phyloP scores from a whole-genome alignment of 2,797 vertebrate species.

The Schizopygopsis malacanthus region DNA sequence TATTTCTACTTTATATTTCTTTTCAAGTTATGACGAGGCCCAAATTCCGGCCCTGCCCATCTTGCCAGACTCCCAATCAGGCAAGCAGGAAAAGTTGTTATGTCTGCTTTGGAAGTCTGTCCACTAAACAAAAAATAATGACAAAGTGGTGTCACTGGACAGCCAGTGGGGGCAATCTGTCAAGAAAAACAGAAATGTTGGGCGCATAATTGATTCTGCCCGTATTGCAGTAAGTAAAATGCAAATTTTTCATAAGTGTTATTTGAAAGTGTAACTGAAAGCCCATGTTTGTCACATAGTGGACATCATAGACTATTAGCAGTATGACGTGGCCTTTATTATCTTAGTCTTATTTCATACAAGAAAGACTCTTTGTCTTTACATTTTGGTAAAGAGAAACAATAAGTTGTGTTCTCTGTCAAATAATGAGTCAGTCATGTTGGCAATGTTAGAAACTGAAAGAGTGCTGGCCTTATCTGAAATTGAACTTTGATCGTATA shows the following conservation, averaged over 20 bases:
- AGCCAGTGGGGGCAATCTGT: background rate
- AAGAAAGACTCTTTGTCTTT: background rate
- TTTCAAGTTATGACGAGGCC: background rate
- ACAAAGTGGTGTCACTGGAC: background rate
- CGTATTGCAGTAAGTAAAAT: background rate
- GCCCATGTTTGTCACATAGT: background rate
- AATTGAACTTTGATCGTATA: too few species aligned
- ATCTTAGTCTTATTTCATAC: background rate
- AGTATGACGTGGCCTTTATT: background rate
- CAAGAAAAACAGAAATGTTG: background rate
- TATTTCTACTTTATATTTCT: background rate
- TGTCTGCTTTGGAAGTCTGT: too few species aligned
- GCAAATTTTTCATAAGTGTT: background rate
- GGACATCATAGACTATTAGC: background rate
- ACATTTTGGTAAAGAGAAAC: slow-evolving; percentile 19
- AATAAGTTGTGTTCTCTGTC: slow-evolving; percentile 1
- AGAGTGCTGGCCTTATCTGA: too few species aligned
- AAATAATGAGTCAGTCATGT: background rate
- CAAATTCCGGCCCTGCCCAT: background rate
- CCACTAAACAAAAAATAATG: background rate
- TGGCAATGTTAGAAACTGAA: too few species aligned
- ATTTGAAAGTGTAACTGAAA: background rate
- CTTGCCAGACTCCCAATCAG: too few species aligned
- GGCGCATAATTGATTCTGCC: background rate
- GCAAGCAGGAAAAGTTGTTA: background rate